Conservation (phyloP, 2,888 invertebrate genomes). For the Melolontha melolontha region DNA sequence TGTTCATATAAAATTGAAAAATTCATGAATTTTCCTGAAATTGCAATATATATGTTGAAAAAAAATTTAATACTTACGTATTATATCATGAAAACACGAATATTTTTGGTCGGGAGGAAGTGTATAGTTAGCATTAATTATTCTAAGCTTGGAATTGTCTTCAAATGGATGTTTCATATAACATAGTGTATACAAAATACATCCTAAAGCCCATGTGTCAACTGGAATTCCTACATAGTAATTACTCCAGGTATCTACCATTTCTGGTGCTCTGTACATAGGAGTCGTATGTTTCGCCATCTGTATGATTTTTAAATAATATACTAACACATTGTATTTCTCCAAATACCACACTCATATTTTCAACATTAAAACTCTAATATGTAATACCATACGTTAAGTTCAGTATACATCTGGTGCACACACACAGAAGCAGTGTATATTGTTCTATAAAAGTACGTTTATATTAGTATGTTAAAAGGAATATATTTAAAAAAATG, state of each 20-base stretch:
- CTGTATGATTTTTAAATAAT: slow-evolving; percentile 59
- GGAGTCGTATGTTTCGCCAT: slow-evolving; percentile 86
- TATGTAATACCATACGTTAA: too few species aligned
- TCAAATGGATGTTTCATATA: slow-evolving; percentile 97
- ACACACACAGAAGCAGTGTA: too few species aligned
- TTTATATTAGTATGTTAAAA: too few species aligned
- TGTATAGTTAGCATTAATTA: slow-evolving; percentile 95
- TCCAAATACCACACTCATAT: too few species aligned
- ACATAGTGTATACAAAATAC: slow-evolving; percentile 91
- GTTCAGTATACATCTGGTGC: too few species aligned
- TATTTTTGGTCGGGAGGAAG: slow-evolving; percentile 86
- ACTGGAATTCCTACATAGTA: slow-evolving; percentile 89
- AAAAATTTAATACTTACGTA: slow-evolving; percentile 73
- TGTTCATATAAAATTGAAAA: too few species aligned
- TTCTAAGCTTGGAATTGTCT: slow-evolving; percentile 94
- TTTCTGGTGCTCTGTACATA: slow-evolving; percentile 98
- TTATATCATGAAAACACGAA: slow-evolving; percentile 88
- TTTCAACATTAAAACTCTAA: too few species aligned
- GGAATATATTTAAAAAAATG: too few species aligned
- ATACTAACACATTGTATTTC: too few species aligned
- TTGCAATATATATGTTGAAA: not conserved
- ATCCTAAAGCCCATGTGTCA: slow-evolving; percentile 98
- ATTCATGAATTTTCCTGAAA: too few species aligned
- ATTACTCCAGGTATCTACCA: slow-evolving; percentile 98
- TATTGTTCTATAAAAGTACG: too few species aligned